phyloP scores from a whole-genome alignment of 2,888 invertebrate species.

The Macropis europaea region DNA sequence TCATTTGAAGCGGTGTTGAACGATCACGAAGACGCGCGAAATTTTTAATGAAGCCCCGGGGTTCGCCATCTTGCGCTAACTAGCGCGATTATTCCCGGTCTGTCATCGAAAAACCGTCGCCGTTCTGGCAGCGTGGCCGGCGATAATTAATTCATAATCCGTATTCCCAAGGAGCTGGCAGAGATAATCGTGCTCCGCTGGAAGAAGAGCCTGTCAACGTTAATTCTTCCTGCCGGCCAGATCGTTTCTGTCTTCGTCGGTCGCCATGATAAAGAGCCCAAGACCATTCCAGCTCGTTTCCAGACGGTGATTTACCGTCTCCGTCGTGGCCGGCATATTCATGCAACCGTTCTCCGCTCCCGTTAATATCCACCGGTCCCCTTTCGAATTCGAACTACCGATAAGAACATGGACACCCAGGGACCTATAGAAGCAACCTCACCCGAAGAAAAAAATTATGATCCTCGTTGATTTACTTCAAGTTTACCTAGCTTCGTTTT shows the following conservation, averaged over 20 bases:
- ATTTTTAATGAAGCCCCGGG: constrained; percentile 42
- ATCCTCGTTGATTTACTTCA: constrained; percentile 6
- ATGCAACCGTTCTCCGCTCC: constrained; percentile 68
- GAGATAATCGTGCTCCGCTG: constrained; percentile 47
- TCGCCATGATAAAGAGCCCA: constrained; percentile 63
- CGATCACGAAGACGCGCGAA: no score
- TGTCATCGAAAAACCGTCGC: constrained; percentile 47
- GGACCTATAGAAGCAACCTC: background rate
- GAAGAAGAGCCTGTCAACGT: constrained; percentile 54
- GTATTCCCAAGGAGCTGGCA: constrained; percentile 38
- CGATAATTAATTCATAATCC: constrained; percentile 64
- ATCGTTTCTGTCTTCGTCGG: constrained; percentile 65
- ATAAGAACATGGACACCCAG: constrained; percentile 40
- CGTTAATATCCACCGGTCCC: constrained; percentile 69
- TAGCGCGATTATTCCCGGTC: constrained; percentile 48
- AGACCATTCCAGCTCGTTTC: constrained; percentile 52
- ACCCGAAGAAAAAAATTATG: background rate
- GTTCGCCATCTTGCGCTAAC: constrained; percentile 19
- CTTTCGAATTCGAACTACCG: constrained; percentile 44
- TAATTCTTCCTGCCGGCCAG: constrained; percentile 60
- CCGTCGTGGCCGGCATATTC: constrained; percentile 65
- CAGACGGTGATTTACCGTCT: constrained; percentile 67
- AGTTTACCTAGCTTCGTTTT: no score
- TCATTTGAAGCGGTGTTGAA: no score
- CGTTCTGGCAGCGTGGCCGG: constrained; percentile 12